Conservation (phyloP, 2,113 vertebrate species). For the Gadus chalcogrammus region DNA sequence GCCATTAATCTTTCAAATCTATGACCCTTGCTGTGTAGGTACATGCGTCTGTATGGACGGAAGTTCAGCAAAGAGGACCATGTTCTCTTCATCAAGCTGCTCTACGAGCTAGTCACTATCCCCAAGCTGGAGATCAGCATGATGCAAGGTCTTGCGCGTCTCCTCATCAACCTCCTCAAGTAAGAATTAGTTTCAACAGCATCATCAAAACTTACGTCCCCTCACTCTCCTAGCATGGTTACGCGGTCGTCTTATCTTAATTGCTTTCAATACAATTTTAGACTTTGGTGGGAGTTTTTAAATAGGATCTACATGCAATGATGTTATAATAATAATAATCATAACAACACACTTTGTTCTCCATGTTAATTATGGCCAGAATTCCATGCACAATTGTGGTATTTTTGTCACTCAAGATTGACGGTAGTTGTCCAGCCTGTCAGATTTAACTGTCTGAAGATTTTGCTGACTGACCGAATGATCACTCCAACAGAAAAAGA, state of each 20-base stretch:
- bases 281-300: too few relatives aligned
- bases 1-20: too few relatives aligned
- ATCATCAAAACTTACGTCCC: neutral
- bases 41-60: slow-evolving; percentile 93
- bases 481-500: slow-evolving; percentile 79
- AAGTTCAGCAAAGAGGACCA: slow-evolving; percentile 99
- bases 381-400: too few relatives aligned
- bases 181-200: slow-evolving; percentile 66
- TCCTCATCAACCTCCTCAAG: slow-evolving; percentile 94
- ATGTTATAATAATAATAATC: too few relatives aligned
- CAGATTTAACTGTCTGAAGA: neutral
- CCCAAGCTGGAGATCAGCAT: slow-evolving; percentile 95
- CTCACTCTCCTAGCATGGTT: too few relatives aligned
- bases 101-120: slow-evolving; percentile 94
- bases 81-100: slow-evolving; percentile 91
- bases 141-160: slow-evolving; percentile 95
- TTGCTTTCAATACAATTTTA: too few relatives aligned
- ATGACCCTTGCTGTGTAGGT: slow-evolving; percentile 68
- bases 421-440: too few relatives aligned
- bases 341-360: too few relatives aligned
- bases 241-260: too few relatives aligned
- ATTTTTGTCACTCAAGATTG: too few relatives aligned
- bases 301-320: too few relatives aligned
- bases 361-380: too few relatives aligned
- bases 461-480: neutral